A percentile compares a stretch with the other conserved stretches of the same genome.
phyloP scores from a whole-genome alignment of 2,113 vertebrate genomes.

The Gallinago jamesoni region DNA sequence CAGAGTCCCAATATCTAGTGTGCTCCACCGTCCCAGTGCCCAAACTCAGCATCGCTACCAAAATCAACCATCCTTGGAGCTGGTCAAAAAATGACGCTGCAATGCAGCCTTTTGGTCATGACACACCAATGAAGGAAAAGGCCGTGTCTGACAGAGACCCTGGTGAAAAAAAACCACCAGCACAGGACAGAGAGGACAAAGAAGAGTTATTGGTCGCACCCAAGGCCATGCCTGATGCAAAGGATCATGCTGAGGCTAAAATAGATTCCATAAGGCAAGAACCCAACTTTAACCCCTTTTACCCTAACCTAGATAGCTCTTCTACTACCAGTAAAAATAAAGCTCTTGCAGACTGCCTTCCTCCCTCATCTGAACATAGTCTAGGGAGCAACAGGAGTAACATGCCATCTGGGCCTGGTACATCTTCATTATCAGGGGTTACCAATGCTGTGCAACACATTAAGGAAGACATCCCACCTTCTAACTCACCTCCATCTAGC shows the following conservation, averaged over 20 bases:
- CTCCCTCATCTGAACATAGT: neutral
- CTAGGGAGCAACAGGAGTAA: neutral
- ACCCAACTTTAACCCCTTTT: neutral
- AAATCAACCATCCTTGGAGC: constrained; percentile 65
- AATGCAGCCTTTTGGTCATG: neutral
- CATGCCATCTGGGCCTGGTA: neutral
- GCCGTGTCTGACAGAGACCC: neutral
- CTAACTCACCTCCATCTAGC: neutral
- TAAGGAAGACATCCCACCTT: neutral
- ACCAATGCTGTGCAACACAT: neutral
- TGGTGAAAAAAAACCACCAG: neutral
- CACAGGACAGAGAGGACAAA: neutral
- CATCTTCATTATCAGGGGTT: neutral
- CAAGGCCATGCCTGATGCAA: neutral
- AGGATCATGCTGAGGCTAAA: neutral
- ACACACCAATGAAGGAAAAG: neutral
- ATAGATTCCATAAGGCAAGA: neutral
- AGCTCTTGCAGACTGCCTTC: neutral
- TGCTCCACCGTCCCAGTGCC: constrained; percentile 48
- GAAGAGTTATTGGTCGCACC: neutral
- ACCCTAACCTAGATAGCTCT: neutral
- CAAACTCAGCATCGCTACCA: constrained; percentile 61
- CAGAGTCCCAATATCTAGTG: constrained; percentile 57
- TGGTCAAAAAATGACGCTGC: constrained; percentile 46
- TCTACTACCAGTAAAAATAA: neutral